These are phyloP conservation scores for Emydocephalus ijimae DNA, from an alignment of 2,113 vertebrate species.

Conservation along the genomic window DNA sequence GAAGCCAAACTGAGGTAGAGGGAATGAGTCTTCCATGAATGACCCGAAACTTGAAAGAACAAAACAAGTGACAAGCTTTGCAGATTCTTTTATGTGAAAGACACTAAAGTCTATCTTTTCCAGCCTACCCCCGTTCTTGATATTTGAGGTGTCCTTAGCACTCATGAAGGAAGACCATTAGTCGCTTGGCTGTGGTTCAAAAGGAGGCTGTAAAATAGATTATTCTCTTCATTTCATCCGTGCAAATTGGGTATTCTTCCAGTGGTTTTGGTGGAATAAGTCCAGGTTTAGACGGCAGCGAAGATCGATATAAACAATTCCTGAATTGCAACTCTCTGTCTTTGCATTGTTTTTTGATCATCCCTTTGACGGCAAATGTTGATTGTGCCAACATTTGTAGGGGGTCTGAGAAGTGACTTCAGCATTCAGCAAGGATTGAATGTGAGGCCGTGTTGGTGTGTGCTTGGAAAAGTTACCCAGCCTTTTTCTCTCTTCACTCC, in stretches of 20 bases:
- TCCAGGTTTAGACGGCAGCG: background rate
- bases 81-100: constrained; percentile 13
- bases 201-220: constrained; percentile 18
- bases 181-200: background rate
- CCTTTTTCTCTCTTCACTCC: background rate
- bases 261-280: constrained; percentile 6
- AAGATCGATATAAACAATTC: constrained; percentile 13
- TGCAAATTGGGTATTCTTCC: constrained; percentile 1
- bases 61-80: constrained; percentile 1
- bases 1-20: constrained; percentile 40
- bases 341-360: background rate
- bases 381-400: background rate
- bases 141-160: constrained; percentile 33
- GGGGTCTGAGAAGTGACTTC: background rate
- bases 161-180: constrained; percentile 13
- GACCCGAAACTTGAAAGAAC: background rate
- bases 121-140: background rate
- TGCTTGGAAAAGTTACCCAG: background rate
- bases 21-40: constrained; percentile 22
- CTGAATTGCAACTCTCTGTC: accelerated
- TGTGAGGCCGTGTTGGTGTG: background rate
- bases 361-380: background rate
- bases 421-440: background rate
- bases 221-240: background rate
- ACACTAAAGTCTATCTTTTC: background rate